Conservation (phyloP, 2,113 vertebrate species). For the Chamaea fasciata region DNA sequence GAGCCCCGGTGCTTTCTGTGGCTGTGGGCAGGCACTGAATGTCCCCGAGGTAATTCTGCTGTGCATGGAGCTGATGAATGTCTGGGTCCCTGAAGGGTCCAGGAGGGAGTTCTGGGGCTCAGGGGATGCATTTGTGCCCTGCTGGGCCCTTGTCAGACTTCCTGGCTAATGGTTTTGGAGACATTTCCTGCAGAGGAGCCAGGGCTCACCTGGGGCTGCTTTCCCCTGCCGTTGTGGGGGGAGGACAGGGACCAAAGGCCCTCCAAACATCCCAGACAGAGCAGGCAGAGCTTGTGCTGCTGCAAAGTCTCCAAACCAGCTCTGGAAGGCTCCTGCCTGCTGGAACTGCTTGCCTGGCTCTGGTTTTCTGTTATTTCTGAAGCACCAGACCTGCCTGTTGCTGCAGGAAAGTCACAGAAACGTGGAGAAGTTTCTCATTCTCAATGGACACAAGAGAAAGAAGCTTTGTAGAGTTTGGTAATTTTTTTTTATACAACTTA, state of each 20-base stretch:
- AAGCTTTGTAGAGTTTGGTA: neutral
- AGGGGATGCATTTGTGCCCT: fast-evolving
- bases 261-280: neutral
- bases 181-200: neutral
- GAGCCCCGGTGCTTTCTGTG: neutral
- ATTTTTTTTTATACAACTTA: neutral
- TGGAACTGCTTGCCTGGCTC: neutral
- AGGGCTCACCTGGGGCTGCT: neutral
- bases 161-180: neutral
- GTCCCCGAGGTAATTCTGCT: neutral
- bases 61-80: fast-evolving
- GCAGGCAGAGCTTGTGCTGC: neutral
- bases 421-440: neutral
- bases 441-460: neutral
- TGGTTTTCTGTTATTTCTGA: neutral
- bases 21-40: neutral
- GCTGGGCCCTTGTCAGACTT: neutral
- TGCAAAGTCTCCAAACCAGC: neutral
- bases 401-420: neutral
- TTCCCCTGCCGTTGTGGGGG: neutral
- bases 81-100: neutral
- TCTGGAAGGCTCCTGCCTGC: neutral
- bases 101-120: neutral
- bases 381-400: neutral
- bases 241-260: neutral